Base-by-base conservation (phyloP, 1,140 invertebrate species). In the Cydia amplana region DNA sequence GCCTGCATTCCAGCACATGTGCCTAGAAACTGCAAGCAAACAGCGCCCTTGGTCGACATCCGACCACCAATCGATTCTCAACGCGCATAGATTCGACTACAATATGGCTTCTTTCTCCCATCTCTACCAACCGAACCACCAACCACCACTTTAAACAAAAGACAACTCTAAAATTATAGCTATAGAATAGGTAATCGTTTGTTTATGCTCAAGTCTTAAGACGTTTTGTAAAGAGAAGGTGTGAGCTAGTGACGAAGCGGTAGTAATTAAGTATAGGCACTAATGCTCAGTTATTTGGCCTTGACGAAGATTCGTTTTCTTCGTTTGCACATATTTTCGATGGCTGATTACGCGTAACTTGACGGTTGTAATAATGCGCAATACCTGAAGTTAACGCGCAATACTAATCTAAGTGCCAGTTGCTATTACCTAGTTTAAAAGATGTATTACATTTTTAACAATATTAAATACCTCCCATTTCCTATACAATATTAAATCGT, bases 81-180 rank as follows among this genome's bases (percentile, higher is more conserved):
- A 60, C 55, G 55, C 55, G 23, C 20, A 60, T 60, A 60, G 55
- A 60, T 60, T 60, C 55, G 55, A 60, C 55, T 60, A 60, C 55
- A 23, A 20, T 60, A 60, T 18, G 55, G 55, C 55, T 60, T 60
- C 55, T 20, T 23, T 60, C 7, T 12, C 7, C 7, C 55, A 10
- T 60, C 3, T 12, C 6, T n/a, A 60, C 7, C 7, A 20, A 20
- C 20, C 7, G 0, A 60, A 60, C 18, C 18, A 23, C 55, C 55
- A 60, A 23, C 20, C 20, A 60, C 7, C 1, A 60, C 55, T 60
- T 60, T 60, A 60, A 7, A 60, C 0, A 60, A 60, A 60, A 60
- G 0, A 60, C 20, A 10, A 20, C 55, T 60, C 18, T 60, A 23
- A 10, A 12, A 6, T n/a, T 23, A 23, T 10, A 60, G 9, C 1